phyloP scores from a whole-genome alignment of 2,113 vertebrate genomes.

The Notiomystis cincta region DNA sequence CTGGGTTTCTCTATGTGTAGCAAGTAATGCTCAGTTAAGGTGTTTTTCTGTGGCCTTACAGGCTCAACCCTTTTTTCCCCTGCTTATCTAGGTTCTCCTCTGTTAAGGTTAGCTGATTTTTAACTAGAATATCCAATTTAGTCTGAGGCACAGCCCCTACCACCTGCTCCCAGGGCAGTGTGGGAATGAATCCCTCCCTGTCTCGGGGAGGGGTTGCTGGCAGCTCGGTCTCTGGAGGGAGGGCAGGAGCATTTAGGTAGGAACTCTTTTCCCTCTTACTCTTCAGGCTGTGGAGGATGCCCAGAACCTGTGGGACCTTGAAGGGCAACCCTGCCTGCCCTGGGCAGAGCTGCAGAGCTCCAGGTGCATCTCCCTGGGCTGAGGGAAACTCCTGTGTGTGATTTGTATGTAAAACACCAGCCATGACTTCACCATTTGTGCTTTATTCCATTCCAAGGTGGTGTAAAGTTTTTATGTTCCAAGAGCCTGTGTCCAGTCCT shows the following conservation, averaged over 20 bases:
- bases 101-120: background rate
- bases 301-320: background rate
- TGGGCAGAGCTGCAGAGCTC: accelerated
- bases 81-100: background rate
- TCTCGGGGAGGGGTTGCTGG: background rate
- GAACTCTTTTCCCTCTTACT: background rate
- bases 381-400: background rate
- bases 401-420: background rate
- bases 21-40: background rate
- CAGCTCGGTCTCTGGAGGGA: background rate
- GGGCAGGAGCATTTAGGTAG: background rate
- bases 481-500: background rate
- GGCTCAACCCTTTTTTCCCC: background rate
- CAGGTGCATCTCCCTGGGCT: background rate
- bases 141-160: background rate
- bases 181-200: background rate
- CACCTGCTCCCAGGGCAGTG: accelerated
- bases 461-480: background rate
- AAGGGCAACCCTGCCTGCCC: background rate
- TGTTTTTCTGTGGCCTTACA: background rate
- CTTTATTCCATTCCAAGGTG: background rate
- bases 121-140: background rate
- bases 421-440: background rate
- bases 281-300: background rate
- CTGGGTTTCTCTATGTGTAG: background rate